Evolutionary conservation across 2,888 invertebrate species (phyloP).

Genomic region (Aproaerema taeniolella): DNA sequence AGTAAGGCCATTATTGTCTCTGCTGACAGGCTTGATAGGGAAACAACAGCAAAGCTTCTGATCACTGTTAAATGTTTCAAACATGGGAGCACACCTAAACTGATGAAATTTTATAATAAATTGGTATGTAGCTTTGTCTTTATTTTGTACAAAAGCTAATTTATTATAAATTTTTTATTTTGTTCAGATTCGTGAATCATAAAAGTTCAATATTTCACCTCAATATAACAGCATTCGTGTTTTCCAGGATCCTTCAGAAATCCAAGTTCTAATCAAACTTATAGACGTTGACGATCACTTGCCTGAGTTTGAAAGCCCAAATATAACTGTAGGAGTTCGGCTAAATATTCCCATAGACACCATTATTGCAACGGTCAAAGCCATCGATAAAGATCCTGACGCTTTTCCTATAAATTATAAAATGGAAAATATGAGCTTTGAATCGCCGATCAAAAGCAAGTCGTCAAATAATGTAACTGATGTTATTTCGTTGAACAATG

Average conservation of each 20-base stretch:
- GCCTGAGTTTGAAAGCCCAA: slow-evolving; percentile 80
- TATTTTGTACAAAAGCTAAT: neutral
- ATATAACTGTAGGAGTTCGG: slow-evolving; percentile 83
- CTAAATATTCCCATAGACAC: slow-evolving; percentile 86
- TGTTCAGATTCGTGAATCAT: too few relatives aligned
- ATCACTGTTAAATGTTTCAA: slow-evolving; percentile 85
- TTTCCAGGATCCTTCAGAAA: slow-evolving; percentile 81
- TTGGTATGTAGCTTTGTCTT: slow-evolving; percentile 65
- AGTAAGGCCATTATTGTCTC: slow-evolving; percentile 81
- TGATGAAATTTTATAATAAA: slow-evolving; percentile 79
- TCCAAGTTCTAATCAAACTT: slow-evolving; percentile 80
- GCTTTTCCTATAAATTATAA: slow-evolving; percentile 80
- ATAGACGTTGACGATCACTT: slow-evolving; percentile 86
- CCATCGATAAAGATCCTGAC: slow-evolving; percentile 82
- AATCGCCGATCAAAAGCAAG: slow-evolving; percentile 62
- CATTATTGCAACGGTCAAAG: slow-evolving; percentile 80
- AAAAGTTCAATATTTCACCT: too few relatives aligned
- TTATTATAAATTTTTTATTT: neutral
- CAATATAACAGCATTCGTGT: too few relatives aligned
- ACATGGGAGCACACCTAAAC: slow-evolving; percentile 50
- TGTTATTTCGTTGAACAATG: slow-evolving; percentile 80
- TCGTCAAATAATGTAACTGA: slow-evolving; percentile 64
- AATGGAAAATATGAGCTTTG: slow-evolving; percentile 78
- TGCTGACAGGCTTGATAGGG: slow-evolving; percentile 81
- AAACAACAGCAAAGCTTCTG: slow-evolving; percentile 72